A percentile compares a stretch with the other conserved stretches of the same genome.
Evolutionary conservation across 2,888 invertebrate species (phyloP).

Genomic region (Eupeodes luniger): DNA sequence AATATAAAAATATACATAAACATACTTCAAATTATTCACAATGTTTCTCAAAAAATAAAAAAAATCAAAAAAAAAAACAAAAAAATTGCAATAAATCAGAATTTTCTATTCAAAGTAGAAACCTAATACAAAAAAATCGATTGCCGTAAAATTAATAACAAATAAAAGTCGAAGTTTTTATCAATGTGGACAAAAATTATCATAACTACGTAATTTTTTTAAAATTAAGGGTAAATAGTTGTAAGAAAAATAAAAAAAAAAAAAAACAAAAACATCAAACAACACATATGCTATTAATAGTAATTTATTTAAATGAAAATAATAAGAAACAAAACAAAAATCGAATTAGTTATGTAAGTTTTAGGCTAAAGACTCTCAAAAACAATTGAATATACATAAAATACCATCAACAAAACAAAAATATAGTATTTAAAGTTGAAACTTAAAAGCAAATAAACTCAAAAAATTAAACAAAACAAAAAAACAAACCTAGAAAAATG

Average conservation of each 20-base stretch:
- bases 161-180: constrained; percentile 63
- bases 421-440: constrained; percentile 51
- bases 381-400: constrained; percentile 48
- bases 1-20: constrained; percentile 35
- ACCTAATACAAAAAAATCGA: constrained; percentile 25
- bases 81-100: constrained; percentile 70
- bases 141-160: constrained; percentile 14
- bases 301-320: constrained; percentile 65
- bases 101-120: constrained; percentile 55
- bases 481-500: constrained; percentile 68
- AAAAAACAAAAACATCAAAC: constrained; percentile 41
- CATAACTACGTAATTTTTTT: constrained; percentile 73
- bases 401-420: constrained; percentile 36
- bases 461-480: constrained; percentile 41
- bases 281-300: constrained; percentile 57
- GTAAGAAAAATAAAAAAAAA: constrained; percentile 39
- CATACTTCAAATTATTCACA: constrained; percentile 68
- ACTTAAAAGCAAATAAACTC: constrained; percentile 72
- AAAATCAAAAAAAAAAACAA: constrained; percentile 11
- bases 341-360: constrained; percentile 70
- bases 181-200: constrained; percentile 68
- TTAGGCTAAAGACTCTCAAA: constrained; percentile 41
- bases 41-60: constrained; percentile 57
- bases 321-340: constrained; percentile 48
- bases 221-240: constrained; percentile 71